A percentile compares a stretch with the other conserved stretches of the same genome.
Evolutionary conservation across 2,888 invertebrate genomes (phyloP).

Genomic region (Lamellibrachia satsuma): DNA sequence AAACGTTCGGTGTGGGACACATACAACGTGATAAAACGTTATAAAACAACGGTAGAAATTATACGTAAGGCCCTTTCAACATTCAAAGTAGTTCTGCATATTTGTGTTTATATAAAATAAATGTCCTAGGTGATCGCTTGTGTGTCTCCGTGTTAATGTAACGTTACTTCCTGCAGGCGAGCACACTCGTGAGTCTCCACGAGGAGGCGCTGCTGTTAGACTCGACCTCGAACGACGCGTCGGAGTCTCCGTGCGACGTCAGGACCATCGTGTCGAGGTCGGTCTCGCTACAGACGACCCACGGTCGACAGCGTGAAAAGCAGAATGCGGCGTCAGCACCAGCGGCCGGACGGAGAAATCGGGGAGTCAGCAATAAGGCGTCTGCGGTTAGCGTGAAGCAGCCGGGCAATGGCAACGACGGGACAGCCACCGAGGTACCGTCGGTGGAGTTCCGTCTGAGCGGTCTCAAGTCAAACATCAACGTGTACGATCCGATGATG

Average conservation of each 20-base stretch:
- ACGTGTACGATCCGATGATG: constrained; percentile 55
- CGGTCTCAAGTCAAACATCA: constrained; percentile 49
- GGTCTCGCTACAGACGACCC: background rate
- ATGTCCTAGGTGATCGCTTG: background rate
- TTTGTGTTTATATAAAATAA: no score
- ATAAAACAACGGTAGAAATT: no score
- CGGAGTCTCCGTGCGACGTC: background rate
- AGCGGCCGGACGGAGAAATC: background rate
- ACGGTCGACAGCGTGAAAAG: background rate
- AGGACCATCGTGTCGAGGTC: background rate
- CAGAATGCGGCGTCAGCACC: background rate
- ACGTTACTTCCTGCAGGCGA: constrained; percentile 44
- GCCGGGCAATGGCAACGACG: background rate
- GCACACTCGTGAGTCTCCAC: constrained; percentile 52
- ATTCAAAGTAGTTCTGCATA: no score
- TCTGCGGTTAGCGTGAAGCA: background rate
- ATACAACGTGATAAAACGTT: no score
- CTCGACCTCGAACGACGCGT: background rate
- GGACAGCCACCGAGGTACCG: constrained; percentile 43
- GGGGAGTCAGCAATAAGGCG: background rate
- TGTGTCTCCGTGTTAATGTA: background rate
- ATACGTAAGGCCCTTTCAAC: no score
- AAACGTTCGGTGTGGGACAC: no score
- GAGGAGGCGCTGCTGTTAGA: constrained; percentile 46
- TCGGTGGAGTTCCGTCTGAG: constrained; percentile 48